Conservation (phyloP, 2,113 vertebrate species). For the Porphyrio hochstetteri region DNA sequence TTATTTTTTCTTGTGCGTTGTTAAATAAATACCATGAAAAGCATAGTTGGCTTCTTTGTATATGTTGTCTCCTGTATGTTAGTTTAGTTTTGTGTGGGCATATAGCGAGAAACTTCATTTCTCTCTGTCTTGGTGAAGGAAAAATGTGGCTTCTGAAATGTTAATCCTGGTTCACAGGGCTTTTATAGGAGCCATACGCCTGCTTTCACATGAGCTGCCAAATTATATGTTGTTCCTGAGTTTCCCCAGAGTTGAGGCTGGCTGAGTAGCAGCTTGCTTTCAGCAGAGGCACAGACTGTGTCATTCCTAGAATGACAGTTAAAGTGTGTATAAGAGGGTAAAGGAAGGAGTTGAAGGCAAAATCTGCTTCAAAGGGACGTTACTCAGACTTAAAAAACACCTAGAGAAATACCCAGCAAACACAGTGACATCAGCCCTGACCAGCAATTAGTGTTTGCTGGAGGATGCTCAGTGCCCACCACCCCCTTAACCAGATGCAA, state of each 20-base stretch:
- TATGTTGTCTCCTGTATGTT: background rate
- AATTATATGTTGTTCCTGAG: background rate
- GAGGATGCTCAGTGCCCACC: background rate
- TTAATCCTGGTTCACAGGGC: background rate
- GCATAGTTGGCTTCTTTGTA: background rate
- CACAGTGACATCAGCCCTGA: background rate
- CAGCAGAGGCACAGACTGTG: background rate
- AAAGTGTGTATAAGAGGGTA: background rate
- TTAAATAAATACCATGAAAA: background rate
- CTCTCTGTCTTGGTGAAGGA: background rate
- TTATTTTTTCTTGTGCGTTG: background rate
- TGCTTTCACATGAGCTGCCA: background rate
- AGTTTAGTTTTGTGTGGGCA: background rate
- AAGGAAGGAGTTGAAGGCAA: background rate
- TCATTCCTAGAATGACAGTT: background rate
- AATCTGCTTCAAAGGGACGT: background rate
- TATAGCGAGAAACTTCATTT: background rate
- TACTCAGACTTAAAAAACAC: background rate
- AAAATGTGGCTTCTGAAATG: background rate
- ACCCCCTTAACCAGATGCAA: no score
- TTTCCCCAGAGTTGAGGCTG: background rate
- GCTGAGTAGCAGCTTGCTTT: background rate
- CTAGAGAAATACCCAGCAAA: background rate
- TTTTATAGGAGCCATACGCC: background rate
- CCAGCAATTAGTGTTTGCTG: background rate